Evolutionary conservation across 2,113 vertebrate genomes (phyloP), one percentile per base, ranked within the genome.

Genomic region (Syrmaticus mikado): DNA sequence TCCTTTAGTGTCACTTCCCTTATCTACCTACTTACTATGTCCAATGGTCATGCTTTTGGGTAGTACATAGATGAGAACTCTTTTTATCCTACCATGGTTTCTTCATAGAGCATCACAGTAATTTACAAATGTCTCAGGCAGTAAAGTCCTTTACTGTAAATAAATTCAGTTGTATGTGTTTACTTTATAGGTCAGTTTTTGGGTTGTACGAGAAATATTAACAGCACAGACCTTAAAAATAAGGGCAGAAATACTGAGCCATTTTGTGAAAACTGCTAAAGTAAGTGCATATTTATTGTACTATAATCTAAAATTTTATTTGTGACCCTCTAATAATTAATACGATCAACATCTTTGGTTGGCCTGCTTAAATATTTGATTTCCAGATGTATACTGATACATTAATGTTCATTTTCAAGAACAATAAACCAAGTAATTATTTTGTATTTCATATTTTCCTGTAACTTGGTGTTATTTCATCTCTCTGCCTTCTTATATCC

Each of bases 221-320:
- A 99, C 99, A 34, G 98, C 99, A 93, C 99, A 99, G 97, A 99
- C 99, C 30, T 97, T 99, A 98, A 99, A 99, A 97, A 99, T 99
- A 95, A 98, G 99, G 86, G 99, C 99, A 76, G 99, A 99, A 97
- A 99, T 99, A 91, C 84, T 99, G 96, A 98, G 99, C 97, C 99
- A 99, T 97, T 99, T 99, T 97, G 98, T 99, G 97, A 99, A 99
- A 98, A 99, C 99, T 95, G 99, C 99, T 89, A 99, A 99, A 98
- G 99, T 99, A 98, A 98, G 99, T 87, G 41, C 32, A 48, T 11
- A 41, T 75, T 85, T 80, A 28, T 82, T 90, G 30, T 36, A 22
- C 36, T 57, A 0, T 36, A 11, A 3, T 93, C 91, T 28, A 67
- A 55, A 84, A 36, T 71, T 67, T 52, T 60, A 30, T 7, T 84